Evolutionary conservation across 2,888 invertebrate genomes (phyloP).

Genomic region (Tenthredo distinguenda): DNA sequence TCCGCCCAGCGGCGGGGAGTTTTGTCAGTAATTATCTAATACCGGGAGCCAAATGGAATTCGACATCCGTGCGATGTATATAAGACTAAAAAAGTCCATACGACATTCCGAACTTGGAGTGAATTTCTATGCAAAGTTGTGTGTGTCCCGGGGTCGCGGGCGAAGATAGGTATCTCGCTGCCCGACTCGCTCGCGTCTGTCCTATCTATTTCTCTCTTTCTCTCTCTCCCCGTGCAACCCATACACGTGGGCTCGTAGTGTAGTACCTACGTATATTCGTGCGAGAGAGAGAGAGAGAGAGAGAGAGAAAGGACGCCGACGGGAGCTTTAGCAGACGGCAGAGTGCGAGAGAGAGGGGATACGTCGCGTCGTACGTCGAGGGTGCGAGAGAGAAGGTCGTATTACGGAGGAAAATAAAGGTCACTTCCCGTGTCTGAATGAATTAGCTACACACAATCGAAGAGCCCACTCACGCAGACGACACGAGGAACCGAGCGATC

Average conservation of each 20-base stretch:
- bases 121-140: slow-evolving; percentile 49
- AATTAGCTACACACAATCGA: slow-evolving; percentile 55
- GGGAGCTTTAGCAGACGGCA: not conserved
- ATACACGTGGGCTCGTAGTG: not conserved
- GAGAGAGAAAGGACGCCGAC: not conserved
- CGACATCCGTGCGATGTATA: not conserved
- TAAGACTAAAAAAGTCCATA: not conserved
- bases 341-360: not conserved
- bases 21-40: not conserved
- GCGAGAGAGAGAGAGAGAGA: not conserved
- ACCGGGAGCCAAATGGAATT: slow-evolving; percentile 4
- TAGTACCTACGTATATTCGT: not conserved
- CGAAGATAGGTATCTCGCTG: slow-evolving; percentile 16
- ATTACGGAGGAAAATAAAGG: slow-evolving; percentile 53
- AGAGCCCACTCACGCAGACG: slow-evolving; percentile 50
- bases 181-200: not conserved
- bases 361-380: not conserved
- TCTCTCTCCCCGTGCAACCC: not conserved
- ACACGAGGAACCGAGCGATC: slow-evolving; percentile 8
- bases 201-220: not conserved
- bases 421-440: slow-evolving; percentile 56
- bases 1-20: too few relatives aligned
- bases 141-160: not conserved
- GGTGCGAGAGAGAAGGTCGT: slow-evolving; percentile 5
- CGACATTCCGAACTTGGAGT: slow-evolving; percentile 23